Conservation (phyloP, 2,888 invertebrate species). For the Dromius quadrimaculatus region DNA sequence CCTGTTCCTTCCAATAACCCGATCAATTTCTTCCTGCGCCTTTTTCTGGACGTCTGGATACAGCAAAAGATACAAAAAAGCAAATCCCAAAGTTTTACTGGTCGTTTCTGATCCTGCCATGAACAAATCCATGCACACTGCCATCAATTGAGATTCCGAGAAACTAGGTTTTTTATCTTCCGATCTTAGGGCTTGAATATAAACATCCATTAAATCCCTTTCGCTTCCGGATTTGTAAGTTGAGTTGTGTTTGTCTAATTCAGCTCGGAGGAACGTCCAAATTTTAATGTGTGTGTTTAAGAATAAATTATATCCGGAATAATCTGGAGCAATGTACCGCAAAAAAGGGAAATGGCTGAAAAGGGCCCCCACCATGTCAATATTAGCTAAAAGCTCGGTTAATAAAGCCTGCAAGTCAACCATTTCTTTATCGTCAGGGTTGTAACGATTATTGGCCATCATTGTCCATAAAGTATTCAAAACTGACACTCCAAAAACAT, state of each 20-base stretch:
- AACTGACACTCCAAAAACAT: conserved; percentile 81
- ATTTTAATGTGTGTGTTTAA: conserved; percentile 77
- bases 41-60: conserved; percentile 80
- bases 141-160: conserved; percentile 80
- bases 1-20: conserved; percentile 77
- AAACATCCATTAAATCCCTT: conserved; percentile 86
- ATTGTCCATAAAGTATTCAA: conserved; percentile 87
- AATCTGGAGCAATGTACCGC: conserved; percentile 77
- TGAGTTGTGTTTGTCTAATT: conserved; percentile 78
- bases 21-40: conserved; percentile 83
- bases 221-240: conserved; percentile 74
- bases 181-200: conserved; percentile 76
- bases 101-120: conserved; percentile 91
- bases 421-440: conserved; percentile 77
- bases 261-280: conserved; percentile 79
- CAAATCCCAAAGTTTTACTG: conserved; percentile 81
- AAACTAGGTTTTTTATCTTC: conserved; percentile 71
- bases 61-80: conserved; percentile 79
- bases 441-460: conserved; percentile 83
- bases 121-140: conserved; percentile 87
- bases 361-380: conserved; percentile 85
- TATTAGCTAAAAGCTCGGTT: conserved; percentile 77
- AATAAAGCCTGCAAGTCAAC: conserved; percentile 76
- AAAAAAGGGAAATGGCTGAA: conserved; percentile 86
- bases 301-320: conserved; percentile 82